phyloP scores from a whole-genome alignment of 2,797 vertebrate genomes.

The Rhyacichthys aspro region DNA sequence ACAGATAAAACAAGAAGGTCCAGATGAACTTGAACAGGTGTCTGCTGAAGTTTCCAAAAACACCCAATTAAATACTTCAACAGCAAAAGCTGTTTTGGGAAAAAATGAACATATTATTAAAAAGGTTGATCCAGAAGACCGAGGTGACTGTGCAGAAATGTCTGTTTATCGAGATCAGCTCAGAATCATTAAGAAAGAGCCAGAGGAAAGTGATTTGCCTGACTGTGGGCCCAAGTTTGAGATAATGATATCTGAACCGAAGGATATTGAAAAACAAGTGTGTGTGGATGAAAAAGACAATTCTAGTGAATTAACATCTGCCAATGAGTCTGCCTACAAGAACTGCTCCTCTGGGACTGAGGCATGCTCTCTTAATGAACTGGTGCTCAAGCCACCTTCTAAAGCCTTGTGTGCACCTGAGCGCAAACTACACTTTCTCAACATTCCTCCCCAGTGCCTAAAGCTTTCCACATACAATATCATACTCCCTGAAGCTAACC shows the following conservation, averaged over 20 bases:
- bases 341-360: conserved; percentile 14
- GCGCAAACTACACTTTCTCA: conserved; percentile 50
- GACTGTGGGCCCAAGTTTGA: conserved; percentile 69
- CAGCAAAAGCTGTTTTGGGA: conserved; percentile 27
- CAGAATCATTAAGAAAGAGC: conserved; percentile 66
- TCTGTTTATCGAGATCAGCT: conserved; percentile 15
- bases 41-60: background rate
- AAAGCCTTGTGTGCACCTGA: conserved; percentile 35
- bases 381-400: conserved; percentile 19
- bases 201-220: conserved; percentile 34
- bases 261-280: conserved; percentile 49
- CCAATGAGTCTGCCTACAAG: conserved; percentile 10
- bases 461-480: conserved; percentile 73
- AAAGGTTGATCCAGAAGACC: conserved; percentile 43
- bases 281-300: conserved; percentile 23
- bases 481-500: conserved; percentile 62
- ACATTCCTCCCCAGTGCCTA: conserved; percentile 73
- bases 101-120: conserved; percentile 56
- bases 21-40: background rate
- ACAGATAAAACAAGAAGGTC: background rate
- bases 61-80: background rate
- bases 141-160: conserved; percentile 18
- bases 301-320: conserved; percentile 26
- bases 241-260: conserved; percentile 73
- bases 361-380: background rate